Evolutionary conservation across 2,113 vertebrate species (phyloP), one percentile per base, ranked within the genome.

Genomic region (Corythaixoides concolor): DNA sequence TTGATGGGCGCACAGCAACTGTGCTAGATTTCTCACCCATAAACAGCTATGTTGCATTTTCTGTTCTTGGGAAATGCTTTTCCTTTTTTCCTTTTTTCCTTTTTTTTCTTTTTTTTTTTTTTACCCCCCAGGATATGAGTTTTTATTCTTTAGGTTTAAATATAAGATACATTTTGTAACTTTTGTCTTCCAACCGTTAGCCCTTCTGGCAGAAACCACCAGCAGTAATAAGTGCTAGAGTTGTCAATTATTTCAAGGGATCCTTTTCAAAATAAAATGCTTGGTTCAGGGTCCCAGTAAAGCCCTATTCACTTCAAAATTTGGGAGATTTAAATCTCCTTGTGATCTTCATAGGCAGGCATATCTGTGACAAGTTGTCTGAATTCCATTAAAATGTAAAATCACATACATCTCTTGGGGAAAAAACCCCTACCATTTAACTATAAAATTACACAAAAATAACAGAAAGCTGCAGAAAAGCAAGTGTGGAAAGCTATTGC

Each of bases 1-100:
- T 75, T 91, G 95, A 96, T 79, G 73, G 94, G 92, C 45, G 4
- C 80, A 39, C 41, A 78, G 84, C 91, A 92, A 78, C 66, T 75
- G 60, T 68, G 62, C 85, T 88, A 32, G 72, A 67, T 85, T 93
- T 81, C 75, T 96, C 12, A 0, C 60, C 52, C 88, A 68, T 75
- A 92, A 95, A 92, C 21, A 93, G 69, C 77, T 85, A 89, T 0
- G 0, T 75, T 75, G 47, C 52, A 76, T 89, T 89, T 87, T 93
- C 74, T 69, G 13, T 27, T 77, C 55, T 59, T 59, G 45, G 47
- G 94, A 86, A 75, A 67, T n/a, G 27, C 4, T 23, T 59, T 68
- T 39, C 4, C 3, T 33, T 33, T 68, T 37, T 13, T 16, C 27
- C 6, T 8, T 27, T 13, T 43, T 16, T 27, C 5, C n/a, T 19